phyloP scores from a whole-genome alignment of 1,140 invertebrate genomes.

The Pseudomyrmex sp. region DNA sequence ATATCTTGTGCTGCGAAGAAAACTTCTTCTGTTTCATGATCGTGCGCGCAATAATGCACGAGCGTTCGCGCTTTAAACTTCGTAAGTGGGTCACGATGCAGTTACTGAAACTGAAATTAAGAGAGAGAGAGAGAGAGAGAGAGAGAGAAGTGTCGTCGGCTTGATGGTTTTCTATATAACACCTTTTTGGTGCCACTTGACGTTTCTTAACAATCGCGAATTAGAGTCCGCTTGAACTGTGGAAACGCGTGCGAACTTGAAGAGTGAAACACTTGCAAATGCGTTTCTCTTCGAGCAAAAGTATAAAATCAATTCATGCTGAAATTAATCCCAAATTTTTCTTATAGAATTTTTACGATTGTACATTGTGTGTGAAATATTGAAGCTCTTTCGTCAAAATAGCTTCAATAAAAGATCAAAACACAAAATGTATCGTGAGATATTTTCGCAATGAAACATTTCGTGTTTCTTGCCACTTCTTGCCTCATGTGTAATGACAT shows the following conservation, averaged over 20 bases:
- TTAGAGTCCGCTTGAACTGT: conserved; percentile 4
- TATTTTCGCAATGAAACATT: neutral
- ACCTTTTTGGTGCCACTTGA: conserved; percentile 9
- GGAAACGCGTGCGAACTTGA: neutral
- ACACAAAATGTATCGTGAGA: neutral
- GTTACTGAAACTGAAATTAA: conserved; percentile 14
- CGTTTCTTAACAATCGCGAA: neutral
- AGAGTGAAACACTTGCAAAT: neutral
- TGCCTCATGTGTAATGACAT: conserved; percentile 1
- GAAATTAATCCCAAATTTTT: neutral
- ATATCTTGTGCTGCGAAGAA: neutral
- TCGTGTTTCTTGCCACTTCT: neutral
- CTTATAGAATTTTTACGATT: neutral
- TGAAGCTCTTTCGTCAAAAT: neutral
- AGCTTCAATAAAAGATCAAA: neutral
- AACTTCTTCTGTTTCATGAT: neutral
- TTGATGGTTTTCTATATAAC: neutral
- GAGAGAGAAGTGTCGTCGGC: neutral
- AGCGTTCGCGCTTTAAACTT: conserved; percentile 3
- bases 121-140: neutral
- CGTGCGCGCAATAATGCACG: neutral
- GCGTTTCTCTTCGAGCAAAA: neutral
- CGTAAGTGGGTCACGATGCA: conserved; percentile 28
- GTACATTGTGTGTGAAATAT: neutral
- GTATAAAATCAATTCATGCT: neutral